phyloP scores from a whole-genome alignment of 1,140 invertebrate genomes.

The Lerema accius region DNA sequence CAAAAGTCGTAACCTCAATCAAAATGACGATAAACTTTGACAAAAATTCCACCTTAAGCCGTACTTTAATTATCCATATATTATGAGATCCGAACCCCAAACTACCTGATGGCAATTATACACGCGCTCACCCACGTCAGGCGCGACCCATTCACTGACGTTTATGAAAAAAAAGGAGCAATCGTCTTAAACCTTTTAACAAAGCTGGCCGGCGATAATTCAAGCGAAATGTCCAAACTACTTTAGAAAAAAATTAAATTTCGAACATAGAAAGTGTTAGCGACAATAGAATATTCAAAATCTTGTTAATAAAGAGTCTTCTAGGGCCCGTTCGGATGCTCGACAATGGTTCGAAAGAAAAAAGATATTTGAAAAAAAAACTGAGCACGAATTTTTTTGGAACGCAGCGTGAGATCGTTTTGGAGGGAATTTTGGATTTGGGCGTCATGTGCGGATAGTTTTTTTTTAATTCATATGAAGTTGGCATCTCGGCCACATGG shows the following conservation, averaged over 20 bases:
- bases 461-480: slow-evolving; percentile 59
- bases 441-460: slow-evolving; percentile 71
- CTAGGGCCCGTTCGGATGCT: slow-evolving; percentile 59
- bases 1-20: slow-evolving; percentile 75
- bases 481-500: slow-evolving; percentile 57
- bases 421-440: slow-evolving; percentile 72
- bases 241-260: slow-evolving; percentile 60
- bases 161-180: slow-evolving; percentile 71
- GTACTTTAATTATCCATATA: slow-evolving; percentile 80
- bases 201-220: slow-evolving; percentile 78
- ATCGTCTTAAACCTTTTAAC: slow-evolving; percentile 75
- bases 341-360: slow-evolving; percentile 54
- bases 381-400: slow-evolving; percentile 52
- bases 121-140: slow-evolving; percentile 79
- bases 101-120: slow-evolving; percentile 79
- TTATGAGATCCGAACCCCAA: slow-evolving; percentile 63
- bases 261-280: slow-evolving; percentile 79
- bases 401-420: slow-evolving; percentile 74
- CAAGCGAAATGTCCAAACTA: slow-evolving; percentile 80
- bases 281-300: slow-evolving; percentile 79
- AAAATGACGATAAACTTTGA: slow-evolving; percentile 79
- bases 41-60: slow-evolving; percentile 79
- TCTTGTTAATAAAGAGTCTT: slow-evolving; percentile 80
- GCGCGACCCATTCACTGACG: slow-evolving; percentile 65
- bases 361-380: slow-evolving; percentile 63